Base-by-base conservation (phyloP, 1,140 invertebrate genomes). In the Drosophila kepulauana region DNA sequence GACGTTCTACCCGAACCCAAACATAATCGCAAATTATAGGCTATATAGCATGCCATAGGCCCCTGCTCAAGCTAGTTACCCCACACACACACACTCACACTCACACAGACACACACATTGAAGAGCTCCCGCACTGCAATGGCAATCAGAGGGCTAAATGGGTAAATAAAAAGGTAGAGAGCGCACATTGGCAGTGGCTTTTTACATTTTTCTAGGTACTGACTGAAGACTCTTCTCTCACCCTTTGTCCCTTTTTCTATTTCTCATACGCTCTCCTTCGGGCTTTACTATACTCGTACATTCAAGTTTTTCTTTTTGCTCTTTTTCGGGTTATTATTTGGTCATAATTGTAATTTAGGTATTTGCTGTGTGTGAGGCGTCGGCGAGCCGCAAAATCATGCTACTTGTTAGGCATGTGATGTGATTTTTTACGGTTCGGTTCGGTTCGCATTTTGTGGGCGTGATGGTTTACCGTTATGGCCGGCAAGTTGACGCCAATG, bases 11-110 rank as follows among this genome's bases (percentile, higher is more conserved):
- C 51, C 62, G 74, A 63, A 78, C 84, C 81, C 78, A 63, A 89
- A 89, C 86, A 88, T 88, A 88, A 88, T 88, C 85, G 85, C 85
- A 88, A 88, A 88, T 89, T 88, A 89, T 89, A 89, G 85, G 85
- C 75, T 88, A 79, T 79, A 89, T 88, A 77, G 85, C 81, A 65
- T 65, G 78, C 70, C 77, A 69, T 64, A 72, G 68, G 25, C 69
- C 67, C 66, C 63, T 38, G 6, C 74, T 75, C 58, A 89, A 81
- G 85, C 84, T 88, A 86, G 82, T 82, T 87, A 68, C 67, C 58
- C 54, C 6, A 52, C 51, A 59, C 73, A 28, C 49, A 70, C 15
- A 56, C 43, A 79, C n/a, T 3, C 20, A 25, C 3, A 67, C 46
- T 56, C 51, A 49, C 51, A 64, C 66, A 64, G 65, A 59, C 70